phyloP scores from a whole-genome alignment of 2,797 vertebrate genomes.

The Prunella strophiata region DNA sequence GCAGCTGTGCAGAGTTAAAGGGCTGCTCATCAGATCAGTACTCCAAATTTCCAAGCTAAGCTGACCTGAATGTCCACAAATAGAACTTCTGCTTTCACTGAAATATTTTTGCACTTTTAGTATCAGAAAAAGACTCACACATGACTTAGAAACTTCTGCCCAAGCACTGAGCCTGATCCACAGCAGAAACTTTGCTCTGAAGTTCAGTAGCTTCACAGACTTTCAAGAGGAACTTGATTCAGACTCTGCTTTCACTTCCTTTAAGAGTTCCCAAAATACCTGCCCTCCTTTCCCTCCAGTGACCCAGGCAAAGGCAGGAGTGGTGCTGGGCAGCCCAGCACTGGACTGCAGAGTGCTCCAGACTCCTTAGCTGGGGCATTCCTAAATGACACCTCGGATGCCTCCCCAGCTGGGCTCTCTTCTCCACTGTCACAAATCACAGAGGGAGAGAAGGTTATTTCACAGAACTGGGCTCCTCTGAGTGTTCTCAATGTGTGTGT shows the following conservation, averaged over 20 bases:
- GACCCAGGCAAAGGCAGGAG: background rate
- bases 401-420: background rate
- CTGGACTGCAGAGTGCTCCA: background rate
- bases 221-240: background rate
- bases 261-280: background rate
- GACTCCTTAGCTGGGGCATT: background rate
- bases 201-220: background rate
- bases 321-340: background rate
- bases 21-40: background rate
- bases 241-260: background rate
- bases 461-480: background rate
- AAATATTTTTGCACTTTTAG: background rate
- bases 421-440: background rate
- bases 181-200: background rate
- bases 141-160: background rate
- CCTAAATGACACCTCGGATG: background rate
- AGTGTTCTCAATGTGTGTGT: fast-evolving
- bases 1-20: constrained; percentile 2
- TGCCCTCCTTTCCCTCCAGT: background rate
- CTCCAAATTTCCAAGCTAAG: constrained; percentile 28
- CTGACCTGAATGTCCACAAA: constrained; percentile 18
- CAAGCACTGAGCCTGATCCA: background rate
- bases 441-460: background rate
- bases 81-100: background rate
- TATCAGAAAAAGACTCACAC: background rate